Conservation (phyloP, 2,888 invertebrate genomes). For the Oscheius sp. region DNA sequence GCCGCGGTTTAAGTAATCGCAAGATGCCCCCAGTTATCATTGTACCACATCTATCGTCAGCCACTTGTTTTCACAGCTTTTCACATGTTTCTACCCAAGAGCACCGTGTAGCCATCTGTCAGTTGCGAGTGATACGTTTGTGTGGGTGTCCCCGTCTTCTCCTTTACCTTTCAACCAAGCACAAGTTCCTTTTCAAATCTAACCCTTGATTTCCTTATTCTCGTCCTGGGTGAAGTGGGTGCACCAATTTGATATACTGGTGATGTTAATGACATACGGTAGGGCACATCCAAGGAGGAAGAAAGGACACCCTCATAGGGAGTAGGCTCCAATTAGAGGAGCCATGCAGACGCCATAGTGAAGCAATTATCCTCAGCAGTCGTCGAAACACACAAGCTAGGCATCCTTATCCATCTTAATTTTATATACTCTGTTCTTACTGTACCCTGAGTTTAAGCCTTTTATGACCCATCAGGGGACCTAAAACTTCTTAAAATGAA, state of each 20-base stretch:
- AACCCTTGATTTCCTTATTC: no score
- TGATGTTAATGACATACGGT: no score
- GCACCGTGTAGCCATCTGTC: background rate
- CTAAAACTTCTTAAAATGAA: background rate
- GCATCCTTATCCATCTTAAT: background rate
- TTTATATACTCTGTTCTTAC: no score
- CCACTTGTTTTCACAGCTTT: slow-evolving; percentile 19
- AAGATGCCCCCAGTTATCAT: slow-evolving; percentile 7
- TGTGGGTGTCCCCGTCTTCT: slow-evolving; percentile 2
- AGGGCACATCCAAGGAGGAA: background rate
- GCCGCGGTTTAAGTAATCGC: slow-evolving; percentile 34
- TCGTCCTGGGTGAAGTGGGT: no score
- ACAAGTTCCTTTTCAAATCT: no score
- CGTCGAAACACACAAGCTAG: slow-evolving; percentile 22
- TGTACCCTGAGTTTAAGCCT: no score
- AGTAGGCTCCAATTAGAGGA: slow-evolving; percentile 30
- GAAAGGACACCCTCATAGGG: slow-evolving; percentile 20
- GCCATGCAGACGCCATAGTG: slow-evolving; percentile 28
- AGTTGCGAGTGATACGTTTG: slow-evolving; percentile 10
- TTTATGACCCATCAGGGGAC: no score
- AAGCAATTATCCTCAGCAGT: slow-evolving; percentile 30
- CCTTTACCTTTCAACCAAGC: background rate
- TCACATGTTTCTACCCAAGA: background rate
- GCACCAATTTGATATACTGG: no score
- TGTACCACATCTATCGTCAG: slow-evolving; percentile 12